A percentile compares a stretch with the other conserved stretches of the same genome.
Evolutionary conservation across 2,113 vertebrate species (phyloP).

Genomic region (Harpagus bidentatus): DNA sequence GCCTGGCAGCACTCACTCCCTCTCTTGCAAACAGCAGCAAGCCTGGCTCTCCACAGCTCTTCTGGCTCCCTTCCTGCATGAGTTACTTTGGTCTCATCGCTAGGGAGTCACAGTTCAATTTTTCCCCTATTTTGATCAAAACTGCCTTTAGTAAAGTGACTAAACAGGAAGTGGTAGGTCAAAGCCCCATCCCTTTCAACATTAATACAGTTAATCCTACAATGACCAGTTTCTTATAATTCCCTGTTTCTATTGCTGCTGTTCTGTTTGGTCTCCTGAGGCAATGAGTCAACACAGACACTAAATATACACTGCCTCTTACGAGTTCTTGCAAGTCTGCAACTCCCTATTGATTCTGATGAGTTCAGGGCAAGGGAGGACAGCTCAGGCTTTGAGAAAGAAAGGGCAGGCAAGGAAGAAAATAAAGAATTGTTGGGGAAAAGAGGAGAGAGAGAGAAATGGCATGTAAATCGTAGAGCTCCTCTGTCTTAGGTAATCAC

Average conservation of each 20-base stretch:
- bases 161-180: neutral
- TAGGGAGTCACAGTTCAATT: neutral
- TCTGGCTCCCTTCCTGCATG: neutral
- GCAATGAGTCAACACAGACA: neutral
- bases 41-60: neutral
- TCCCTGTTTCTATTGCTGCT: neutral
- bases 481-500: neutral
- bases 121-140: neutral
- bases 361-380: neutral
- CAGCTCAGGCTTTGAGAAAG: neutral
- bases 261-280: neutral
- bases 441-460: neutral
- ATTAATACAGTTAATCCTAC: neutral
- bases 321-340: neutral
- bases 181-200: neutral
- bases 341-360: neutral
- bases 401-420: neutral
- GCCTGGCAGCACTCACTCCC: neutral
- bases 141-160: neutral
- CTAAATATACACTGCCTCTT: neutral
- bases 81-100: neutral
- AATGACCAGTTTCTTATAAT: neutral
- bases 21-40: neutral
- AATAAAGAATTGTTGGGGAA: neutral
- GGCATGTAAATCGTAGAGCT: neutral